A percentile compares a stretch with the other conserved stretches of the same genome.
Conservation (phyloP, 2,113 vertebrate genomes). For the Notarius lentiginosus region DNA sequence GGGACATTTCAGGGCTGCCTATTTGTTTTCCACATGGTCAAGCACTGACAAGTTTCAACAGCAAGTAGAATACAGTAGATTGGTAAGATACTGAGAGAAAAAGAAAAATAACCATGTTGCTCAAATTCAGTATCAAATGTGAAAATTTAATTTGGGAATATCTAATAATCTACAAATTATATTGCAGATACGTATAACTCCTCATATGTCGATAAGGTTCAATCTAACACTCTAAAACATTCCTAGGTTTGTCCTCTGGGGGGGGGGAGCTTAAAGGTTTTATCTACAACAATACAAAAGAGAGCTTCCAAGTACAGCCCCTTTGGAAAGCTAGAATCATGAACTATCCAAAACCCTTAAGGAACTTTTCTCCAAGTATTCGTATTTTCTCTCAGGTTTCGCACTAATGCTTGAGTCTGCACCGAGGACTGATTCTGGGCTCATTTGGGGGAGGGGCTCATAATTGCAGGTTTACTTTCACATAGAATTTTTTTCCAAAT, state of each 20-base stretch:
- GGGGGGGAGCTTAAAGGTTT: not conserved
- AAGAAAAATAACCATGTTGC: not conserved
- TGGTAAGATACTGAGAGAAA: not conserved
- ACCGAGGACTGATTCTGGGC: not conserved
- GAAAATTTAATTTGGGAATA: not conserved
- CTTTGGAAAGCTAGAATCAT: not conserved
- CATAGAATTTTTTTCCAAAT: not conserved
- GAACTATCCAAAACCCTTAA: not conserved
- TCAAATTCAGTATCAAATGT: not conserved
- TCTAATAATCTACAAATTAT: not conserved
- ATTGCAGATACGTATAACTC: not conserved
- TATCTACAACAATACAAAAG: not conserved
- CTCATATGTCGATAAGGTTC: not conserved
- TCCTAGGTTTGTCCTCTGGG: not conserved
- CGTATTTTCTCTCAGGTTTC: not conserved
- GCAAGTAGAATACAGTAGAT: conserved; percentile 16
- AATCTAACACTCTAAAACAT: not conserved
- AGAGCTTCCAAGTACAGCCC: not conserved
- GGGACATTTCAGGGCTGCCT: not conserved
- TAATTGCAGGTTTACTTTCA: not conserved
- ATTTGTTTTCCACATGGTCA: conserved; percentile 42
- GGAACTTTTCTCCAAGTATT: not conserved
- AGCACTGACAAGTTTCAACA: conserved; percentile 31
- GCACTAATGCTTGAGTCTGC: not conserved
- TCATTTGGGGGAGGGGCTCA: not conserved